Conservation (phyloP, 2,113 vertebrate species). For the Hipposideros armiger region DNA sequence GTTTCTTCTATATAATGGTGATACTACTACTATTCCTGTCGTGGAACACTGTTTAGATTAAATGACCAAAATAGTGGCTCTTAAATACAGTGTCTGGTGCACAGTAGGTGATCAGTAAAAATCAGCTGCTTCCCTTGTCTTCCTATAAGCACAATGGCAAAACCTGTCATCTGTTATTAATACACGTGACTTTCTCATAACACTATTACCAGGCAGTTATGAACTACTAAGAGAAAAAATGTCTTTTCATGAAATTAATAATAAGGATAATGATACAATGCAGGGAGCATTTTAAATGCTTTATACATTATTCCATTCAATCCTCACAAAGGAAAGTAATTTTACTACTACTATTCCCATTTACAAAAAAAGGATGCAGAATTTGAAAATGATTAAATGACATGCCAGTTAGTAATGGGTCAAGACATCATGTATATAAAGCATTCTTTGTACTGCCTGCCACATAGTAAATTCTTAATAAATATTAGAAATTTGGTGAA, state of each 20-base stretch:
- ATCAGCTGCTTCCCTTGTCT: not conserved
- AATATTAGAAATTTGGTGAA: not conserved
- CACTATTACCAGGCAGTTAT: constrained; percentile 49
- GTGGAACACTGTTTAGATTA: not conserved
- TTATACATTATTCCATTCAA: constrained; percentile 36
- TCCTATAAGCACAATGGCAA: not conserved
- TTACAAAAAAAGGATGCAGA: constrained; percentile 8
- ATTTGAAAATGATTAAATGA: not conserved
- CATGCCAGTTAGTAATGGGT: not conserved
- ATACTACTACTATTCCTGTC: not conserved
- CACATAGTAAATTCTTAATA: not conserved
- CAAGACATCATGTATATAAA: not conserved
- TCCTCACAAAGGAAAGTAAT: not conserved
- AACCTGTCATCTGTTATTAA: constrained; percentile 64
- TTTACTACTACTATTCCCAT: constrained; percentile 4
- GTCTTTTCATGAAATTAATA: constrained; percentile 59
- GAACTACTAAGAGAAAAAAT: constrained; percentile 54
- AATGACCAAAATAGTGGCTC: not conserved
- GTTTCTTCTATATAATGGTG: not conserved
- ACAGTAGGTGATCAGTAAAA: not conserved
- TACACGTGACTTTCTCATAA: constrained; percentile 27
- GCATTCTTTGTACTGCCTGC: not conserved
- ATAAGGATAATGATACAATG: constrained; percentile 29
- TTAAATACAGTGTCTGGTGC: not conserved
- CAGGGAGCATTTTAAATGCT: constrained; percentile 43